Percentiles rank a stretch among this genome's conserved stretches.
Evolutionary conservation across 2,888 invertebrate genomes (phyloP).

Genomic region (Cantharis rustica): DNA sequence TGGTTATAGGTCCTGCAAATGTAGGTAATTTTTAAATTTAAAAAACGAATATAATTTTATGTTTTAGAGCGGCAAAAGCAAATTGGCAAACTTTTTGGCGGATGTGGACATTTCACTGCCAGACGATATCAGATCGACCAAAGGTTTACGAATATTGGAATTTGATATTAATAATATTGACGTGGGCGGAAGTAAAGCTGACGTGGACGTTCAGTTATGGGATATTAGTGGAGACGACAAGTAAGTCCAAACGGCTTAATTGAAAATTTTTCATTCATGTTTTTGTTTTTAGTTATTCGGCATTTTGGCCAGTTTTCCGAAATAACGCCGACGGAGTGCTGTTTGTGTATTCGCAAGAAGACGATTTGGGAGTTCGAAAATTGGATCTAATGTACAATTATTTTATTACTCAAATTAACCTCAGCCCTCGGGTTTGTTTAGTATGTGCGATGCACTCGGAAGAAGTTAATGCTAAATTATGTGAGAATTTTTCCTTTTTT

Average conservation of each 20-base stretch:
- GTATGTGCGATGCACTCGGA: slow-evolving; percentile 37
- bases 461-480: slow-evolving; percentile 35
- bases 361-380: slow-evolving; percentile 38
- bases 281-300: slow-evolving; percentile 35
- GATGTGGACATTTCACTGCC: slow-evolving; percentile 38
- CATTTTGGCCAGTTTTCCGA: slow-evolving; percentile 42
- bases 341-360: slow-evolving; percentile 40
- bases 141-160: slow-evolving; percentile 40
- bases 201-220: slow-evolving; percentile 44
- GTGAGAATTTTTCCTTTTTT: slow-evolving; percentile 37
- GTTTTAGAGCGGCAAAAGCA: slow-evolving; percentile 40
- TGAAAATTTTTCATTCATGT: neutral
- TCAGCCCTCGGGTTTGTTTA: slow-evolving; percentile 40
- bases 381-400: slow-evolving; percentile 44
- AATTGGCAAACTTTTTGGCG: slow-evolving; percentile 40
- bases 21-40: slow-evolving; percentile 29
- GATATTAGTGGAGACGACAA: slow-evolving; percentile 44
- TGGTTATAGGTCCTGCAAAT: slow-evolving; percentile 39
- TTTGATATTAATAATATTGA: slow-evolving; percentile 40
- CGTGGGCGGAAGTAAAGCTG: slow-evolving; percentile 33
- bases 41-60: neutral
- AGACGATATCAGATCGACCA: slow-evolving; percentile 38
- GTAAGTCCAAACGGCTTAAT: slow-evolving; percentile 28
- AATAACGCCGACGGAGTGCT: slow-evolving; percentile 42
- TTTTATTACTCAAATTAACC: slow-evolving; percentile 40